Evolutionary conservation across 2,113 vertebrate species (phyloP), one percentile per base, ranked within the genome.

Genomic region (Eretmochelys imbricata): DNA sequence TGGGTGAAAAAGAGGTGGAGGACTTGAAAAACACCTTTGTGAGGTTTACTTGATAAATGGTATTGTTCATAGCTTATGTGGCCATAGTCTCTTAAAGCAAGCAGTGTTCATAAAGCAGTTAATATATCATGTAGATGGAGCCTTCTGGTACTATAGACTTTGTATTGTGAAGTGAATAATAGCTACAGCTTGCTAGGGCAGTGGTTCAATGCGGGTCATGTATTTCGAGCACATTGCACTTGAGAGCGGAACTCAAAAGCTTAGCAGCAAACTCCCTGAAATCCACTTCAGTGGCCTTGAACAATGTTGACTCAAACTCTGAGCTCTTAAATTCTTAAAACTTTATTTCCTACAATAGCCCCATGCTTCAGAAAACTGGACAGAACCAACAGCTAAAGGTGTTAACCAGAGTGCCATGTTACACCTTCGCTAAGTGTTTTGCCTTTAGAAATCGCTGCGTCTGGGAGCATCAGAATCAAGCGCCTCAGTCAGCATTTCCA

Each of bases 121-220:
- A 79, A 96, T 87, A 88, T 54, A 91, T 97, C 93, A 90, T 91
- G 87, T 83, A 95, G 94, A 96, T 97, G 59, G 27, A 94, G 46
- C 89, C 93, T 96, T 98, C 93, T 94, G 75, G 82, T 95, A 46
- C 96, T 89, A 16, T 54, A 90, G 97, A 90, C 94, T 94, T 87
- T 90, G 90, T 93, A 96, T 93, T 96, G 95, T 81, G 55, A 82
- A 94, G 91, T 97, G 97, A 98, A 85, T 96, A 97, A 98, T 97
- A 90, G 96, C 94, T 95, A 17, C 65, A 76, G 87, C 96, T 96
- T 95, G 94, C 96, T 95, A 62, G 94, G 93, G 89, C 95, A 97
- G 81, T 84, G 38, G 93, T 97, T 98, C 95, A 93, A 6, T 86
- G 87, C 87, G 87, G 93, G 96, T 94, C 94, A 82, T 92, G 93